Percentiles rank a stretch among this genome's conserved stretches.
Evolutionary conservation across 2,888 invertebrate species (phyloP).

Genomic region (Tenthredo distinguenda): DNA sequence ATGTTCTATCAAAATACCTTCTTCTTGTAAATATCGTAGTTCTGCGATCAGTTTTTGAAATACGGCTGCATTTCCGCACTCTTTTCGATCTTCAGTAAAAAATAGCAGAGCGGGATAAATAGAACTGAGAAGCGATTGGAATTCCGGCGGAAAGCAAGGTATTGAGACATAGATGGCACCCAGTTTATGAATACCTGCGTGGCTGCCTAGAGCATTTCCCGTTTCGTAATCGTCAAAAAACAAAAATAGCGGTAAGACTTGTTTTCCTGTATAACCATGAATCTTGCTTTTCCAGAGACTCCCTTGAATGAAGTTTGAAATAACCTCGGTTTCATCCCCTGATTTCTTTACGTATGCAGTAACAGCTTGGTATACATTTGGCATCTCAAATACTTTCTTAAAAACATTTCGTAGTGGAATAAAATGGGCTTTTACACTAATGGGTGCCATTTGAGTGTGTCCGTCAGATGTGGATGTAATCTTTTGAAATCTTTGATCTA

Average conservation of each 20-base stretch:
- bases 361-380: constrained; percentile 55
- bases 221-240: constrained; percentile 61
- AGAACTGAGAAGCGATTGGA: constrained; percentile 57
- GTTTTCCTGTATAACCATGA: constrained; percentile 44
- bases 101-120: constrained; percentile 60
- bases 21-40: constrained; percentile 53
- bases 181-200: constrained; percentile 58
- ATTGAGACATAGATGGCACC: constrained; percentile 59
- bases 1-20: constrained; percentile 50
- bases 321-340: not conserved
- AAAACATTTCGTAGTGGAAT: constrained; percentile 56
- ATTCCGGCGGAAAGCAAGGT: constrained; percentile 55
- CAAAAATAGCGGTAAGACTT: constrained; percentile 55
- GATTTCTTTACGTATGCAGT: constrained; percentile 48
- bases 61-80: constrained; percentile 37
- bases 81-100: constrained; percentile 54
- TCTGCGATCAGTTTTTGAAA: constrained; percentile 53
- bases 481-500: not conserved
- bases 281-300: constrained; percentile 52
- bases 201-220: constrained; percentile 59
- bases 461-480: not conserved
- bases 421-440: constrained; percentile 12
- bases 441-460: not conserved
- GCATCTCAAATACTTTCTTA: constrained; percentile 57
- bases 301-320: constrained; percentile 48